Evolutionary conservation across 2,888 invertebrate genomes (phyloP).

Genomic region (Bombylius discolor): DNA sequence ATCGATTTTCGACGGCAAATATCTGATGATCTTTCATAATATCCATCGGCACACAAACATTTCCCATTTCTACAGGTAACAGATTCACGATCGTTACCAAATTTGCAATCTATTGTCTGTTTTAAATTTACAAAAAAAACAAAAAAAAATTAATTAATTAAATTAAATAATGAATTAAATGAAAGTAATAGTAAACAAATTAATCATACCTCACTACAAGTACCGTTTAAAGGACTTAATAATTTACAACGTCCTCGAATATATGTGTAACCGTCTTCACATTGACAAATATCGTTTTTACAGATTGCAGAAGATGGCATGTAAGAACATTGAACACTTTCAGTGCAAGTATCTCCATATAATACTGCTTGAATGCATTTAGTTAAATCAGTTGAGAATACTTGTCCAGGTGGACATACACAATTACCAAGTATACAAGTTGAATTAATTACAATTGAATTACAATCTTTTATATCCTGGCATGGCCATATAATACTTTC

Average conservation of each 20-base stretch:
- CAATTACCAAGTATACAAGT: conserved; percentile 26
- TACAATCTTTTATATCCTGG: conserved; percentile 26
- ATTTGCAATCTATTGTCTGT: conserved; percentile 30
- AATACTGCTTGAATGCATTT: conserved; percentile 32
- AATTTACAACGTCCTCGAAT: conserved; percentile 32
- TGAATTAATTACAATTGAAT: conserved; percentile 21
- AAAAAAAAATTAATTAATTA: conserved; percentile 6
- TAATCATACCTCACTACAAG: conserved; percentile 25
- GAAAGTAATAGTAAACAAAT: background rate
- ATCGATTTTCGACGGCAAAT: conserved; percentile 36
- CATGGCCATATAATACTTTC: conserved; percentile 28
- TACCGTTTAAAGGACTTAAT: conserved; percentile 28
- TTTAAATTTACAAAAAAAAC: no score
- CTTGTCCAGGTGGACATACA: conserved; percentile 26
- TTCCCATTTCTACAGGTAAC: conserved; percentile 28
- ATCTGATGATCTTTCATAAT: conserved; percentile 35
- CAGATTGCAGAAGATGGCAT: conserved; percentile 37
- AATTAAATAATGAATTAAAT: background rate
- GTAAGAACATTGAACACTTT: conserved; percentile 36
- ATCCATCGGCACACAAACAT: conserved; percentile 34
- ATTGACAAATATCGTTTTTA: conserved; percentile 35
- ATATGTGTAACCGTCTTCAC: conserved; percentile 33
- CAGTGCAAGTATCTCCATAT: conserved; percentile 33
- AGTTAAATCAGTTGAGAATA: conserved; percentile 27
- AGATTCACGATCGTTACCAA: conserved; percentile 34